Base-by-base conservation (phyloP, 2,888 invertebrate genomes). In the Chymomyza caudatula region DNA sequence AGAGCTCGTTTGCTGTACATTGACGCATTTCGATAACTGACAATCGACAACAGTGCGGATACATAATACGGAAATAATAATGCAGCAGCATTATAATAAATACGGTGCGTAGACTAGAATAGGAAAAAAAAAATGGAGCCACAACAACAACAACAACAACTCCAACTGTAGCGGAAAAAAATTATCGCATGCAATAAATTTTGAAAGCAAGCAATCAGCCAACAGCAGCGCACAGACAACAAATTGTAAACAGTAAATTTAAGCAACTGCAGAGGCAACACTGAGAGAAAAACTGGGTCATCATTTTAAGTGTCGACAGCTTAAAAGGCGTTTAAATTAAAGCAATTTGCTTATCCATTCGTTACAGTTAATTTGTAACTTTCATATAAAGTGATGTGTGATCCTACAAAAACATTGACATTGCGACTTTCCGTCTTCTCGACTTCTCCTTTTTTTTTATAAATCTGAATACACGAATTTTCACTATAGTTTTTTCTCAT, bases 221-320 rank as follows among this genome's bases (percentile, higher is more conserved):
- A 53, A 20, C 13, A 53, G 47, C 47, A 47, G 19, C n/a, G 47
- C 17, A 20, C 53, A 53, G 53, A 70, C 77, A 84, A 81, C 80
- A 81, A 81, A 81, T 81, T 81, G 80, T 81, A 81, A 81, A 81
- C 80, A 84, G 73, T 81, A 81, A 81, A 81, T 81, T 81, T 72
- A 55, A 59, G 67, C 64, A 75, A 73, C 68, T 67, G 60, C 43
- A 65, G 66, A 63, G 56, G 2, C 2, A 44, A 8, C n/a, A 5
- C n/a, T 4, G n/a, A n/a, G 19, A 19, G 37, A 19, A 11, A 8
- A 23, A 49, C n/a, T n/a, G n/a, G n/a, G n/a, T n/a, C n/a, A n/a
- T n/a, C n/a, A n/a, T n/a, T n/a, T n/a, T n/a, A n/a, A n/a, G n/a
- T n/a, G n/a, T n/a, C n/a, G n/a, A n/a, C n/a, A n/a, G n/a, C n/a